phyloP scores from a whole-genome alignment of 2,888 invertebrate genomes.

The Cheilosia grossa region DNA sequence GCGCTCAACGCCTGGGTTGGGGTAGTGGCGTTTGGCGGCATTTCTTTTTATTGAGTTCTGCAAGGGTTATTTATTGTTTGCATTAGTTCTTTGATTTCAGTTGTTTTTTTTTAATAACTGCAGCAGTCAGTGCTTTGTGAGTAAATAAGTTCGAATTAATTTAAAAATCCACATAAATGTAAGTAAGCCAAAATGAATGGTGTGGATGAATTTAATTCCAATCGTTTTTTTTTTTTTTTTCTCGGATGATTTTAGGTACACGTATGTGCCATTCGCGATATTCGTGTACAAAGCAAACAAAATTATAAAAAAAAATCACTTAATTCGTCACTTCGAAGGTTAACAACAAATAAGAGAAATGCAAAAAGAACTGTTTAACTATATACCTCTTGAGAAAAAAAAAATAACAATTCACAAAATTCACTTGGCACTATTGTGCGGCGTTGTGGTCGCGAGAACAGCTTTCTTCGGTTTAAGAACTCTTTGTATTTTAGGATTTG shows the following conservation, averaged over 20 bases:
- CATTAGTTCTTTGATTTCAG: not conserved
- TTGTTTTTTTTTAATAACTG: not conserved
- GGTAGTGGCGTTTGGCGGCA: constrained; percentile 81
- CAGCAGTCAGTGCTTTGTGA: not conserved
- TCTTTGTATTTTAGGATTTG: constrained; percentile 6
- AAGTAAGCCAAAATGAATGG: not conserved
- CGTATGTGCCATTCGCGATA: not conserved
- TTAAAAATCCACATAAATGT: too few species aligned
- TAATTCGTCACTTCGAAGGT: not conserved
- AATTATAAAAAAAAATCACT: not conserved
- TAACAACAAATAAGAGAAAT: not conserved
- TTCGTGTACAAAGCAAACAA: not conserved
- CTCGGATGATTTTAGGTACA: not conserved
- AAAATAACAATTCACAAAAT: constrained; percentile 23
- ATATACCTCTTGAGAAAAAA: constrained; percentile 36
- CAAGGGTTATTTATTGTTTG: constrained; percentile 9
- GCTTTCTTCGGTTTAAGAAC: constrained; percentile 26
- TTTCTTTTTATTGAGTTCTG: constrained; percentile 47
- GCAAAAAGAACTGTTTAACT: not conserved
- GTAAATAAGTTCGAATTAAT: not conserved
- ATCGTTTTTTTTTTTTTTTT: not conserved
- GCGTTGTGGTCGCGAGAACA: constrained; percentile 45
- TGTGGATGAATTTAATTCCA: not conserved
- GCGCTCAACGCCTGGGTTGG: constrained; percentile 81
- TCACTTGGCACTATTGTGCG: constrained; percentile 35